Evolutionary conservation across 2,797 vertebrate genomes (phyloP), one percentile per base, ranked within the genome.

Genomic region (Phoeniculus purpureus): DNA sequence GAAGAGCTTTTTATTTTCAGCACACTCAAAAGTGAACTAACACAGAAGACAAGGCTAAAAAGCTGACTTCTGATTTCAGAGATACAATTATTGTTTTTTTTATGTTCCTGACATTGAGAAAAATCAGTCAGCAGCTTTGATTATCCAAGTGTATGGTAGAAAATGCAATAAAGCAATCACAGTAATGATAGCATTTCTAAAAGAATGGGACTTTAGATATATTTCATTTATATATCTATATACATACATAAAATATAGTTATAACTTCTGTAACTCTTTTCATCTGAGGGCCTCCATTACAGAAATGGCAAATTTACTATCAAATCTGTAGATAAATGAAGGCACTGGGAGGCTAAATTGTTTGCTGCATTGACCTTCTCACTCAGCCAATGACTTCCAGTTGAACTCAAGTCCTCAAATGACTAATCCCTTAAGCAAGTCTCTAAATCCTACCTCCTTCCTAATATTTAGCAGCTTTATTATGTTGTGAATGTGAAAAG

Each of bases 91-190:
- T 55, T 70, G 21, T 11, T 0, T 32, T 84, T 84, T 92, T 94
- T 91, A 78, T 87, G 40, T 70, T 6, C 70, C 82, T 90, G 59
- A 82, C 75, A 89, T 89, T 91, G 82, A 94, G 87, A 94, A 91
- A 83, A 91, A 91, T 87, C 66, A 87, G 75, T 94, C 88, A 93
- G 89, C 89, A 94, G 43, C 59, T 82, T 89, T 93, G 66, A 87
- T 45, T 89, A 72, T 59, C 19, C 40, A 61, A 32, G 61, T 94
- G 81, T 79, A 71, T 80, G 31, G 58, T 65, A 74, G 61, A 86
- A 95, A 85, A 60, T 31, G 92, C 93, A 94, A 58, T 94, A 92
- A 94, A 95, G 90, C 77, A 91, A 92, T 84, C 86, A 59, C 58
- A 77, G 81, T 87, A 91, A 86, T 81, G 93, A 82, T 78, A 81